Evolutionary conservation across 1,140 invertebrate species (phyloP).

Genomic region (Heliconius eleuchia): DNA sequence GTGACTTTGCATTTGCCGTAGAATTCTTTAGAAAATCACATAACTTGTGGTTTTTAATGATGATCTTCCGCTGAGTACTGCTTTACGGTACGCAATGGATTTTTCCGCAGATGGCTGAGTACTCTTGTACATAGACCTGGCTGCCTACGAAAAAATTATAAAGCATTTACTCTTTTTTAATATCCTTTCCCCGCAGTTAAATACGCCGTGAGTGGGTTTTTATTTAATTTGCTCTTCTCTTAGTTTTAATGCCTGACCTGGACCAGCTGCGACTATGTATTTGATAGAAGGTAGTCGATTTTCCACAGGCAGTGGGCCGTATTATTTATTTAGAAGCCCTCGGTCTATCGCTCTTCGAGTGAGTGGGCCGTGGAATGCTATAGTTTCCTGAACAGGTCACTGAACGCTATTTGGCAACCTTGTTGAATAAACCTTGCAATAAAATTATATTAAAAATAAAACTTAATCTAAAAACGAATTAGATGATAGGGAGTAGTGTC

Average conservation of each 20-base stretch:
- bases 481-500: background rate
- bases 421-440: background rate
- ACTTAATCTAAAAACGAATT: background rate
- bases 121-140: conserved; percentile 24
- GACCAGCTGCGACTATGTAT: conserved; percentile 14
- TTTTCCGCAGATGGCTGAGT: conserved; percentile 40
- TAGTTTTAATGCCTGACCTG: conserved; percentile 18
- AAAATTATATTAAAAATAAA: background rate
- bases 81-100: conserved; percentile 41
- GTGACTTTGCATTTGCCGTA: conserved; percentile 40
- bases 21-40: conserved; percentile 50
- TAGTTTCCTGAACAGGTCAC: conserved; percentile 54
- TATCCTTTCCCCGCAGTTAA: conserved; percentile 21
- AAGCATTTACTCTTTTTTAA: conserved; percentile 30
- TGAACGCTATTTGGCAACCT: conserved; percentile 43
- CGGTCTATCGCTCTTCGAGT: conserved; percentile 39
- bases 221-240: conserved; percentile 38
- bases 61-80: conserved; percentile 41
- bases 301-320: conserved; percentile 37
- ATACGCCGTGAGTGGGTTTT: conserved; percentile 14
- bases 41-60: conserved; percentile 49
- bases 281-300: conserved; percentile 31
- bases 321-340: conserved; percentile 41
- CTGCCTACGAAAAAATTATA: conserved; percentile 31
- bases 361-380: conserved; percentile 52